phyloP scores from a whole-genome alignment of 1,140 invertebrate species.

The Melipona quadrifasciata region DNA sequence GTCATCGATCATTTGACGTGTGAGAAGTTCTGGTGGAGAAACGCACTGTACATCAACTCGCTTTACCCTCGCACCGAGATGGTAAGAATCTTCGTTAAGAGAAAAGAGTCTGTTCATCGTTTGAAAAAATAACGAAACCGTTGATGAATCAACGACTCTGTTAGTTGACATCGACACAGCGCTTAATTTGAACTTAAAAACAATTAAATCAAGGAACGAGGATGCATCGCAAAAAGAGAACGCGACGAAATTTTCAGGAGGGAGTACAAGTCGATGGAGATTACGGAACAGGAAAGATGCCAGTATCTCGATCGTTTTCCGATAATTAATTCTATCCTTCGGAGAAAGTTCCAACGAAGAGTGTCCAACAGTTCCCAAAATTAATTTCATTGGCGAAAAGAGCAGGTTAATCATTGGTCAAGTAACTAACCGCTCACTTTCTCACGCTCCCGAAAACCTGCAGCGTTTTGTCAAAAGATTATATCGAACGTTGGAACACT shows the following conservation, averaged over 20 bases:
- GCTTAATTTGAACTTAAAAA: no score
- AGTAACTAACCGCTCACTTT: no score
- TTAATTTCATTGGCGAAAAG: conserved; percentile 6
- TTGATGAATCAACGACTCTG: background rate
- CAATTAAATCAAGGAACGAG: background rate
- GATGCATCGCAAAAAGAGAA: background rate
- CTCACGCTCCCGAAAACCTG: background rate
- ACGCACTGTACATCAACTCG: conserved; percentile 91
- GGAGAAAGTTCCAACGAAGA: conserved; percentile 30
- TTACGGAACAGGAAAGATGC: background rate
- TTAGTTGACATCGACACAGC: background rate
- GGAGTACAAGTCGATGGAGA: background rate
- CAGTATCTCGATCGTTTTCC: conserved; percentile 59
- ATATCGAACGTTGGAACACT: no score
- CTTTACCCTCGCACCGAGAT: conserved; percentile 89
- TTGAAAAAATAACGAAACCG: background rate
- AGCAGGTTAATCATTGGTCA: conserved; percentile 1
- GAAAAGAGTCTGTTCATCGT: background rate
- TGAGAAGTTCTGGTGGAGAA: conserved; percentile 91
- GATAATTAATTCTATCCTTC: conserved; percentile 62
- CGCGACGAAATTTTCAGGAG: background rate
- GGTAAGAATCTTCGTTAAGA: conserved; percentile 77
- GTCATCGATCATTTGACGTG: conserved; percentile 89
- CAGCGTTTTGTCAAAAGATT: no score
- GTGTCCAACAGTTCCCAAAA: conserved; percentile 5